A percentile compares a stretch with the other conserved stretches of the same genome.
Evolutionary conservation across 1,140 invertebrate species (phyloP).

Genomic region (Centruroides sculpturatus): DNA sequence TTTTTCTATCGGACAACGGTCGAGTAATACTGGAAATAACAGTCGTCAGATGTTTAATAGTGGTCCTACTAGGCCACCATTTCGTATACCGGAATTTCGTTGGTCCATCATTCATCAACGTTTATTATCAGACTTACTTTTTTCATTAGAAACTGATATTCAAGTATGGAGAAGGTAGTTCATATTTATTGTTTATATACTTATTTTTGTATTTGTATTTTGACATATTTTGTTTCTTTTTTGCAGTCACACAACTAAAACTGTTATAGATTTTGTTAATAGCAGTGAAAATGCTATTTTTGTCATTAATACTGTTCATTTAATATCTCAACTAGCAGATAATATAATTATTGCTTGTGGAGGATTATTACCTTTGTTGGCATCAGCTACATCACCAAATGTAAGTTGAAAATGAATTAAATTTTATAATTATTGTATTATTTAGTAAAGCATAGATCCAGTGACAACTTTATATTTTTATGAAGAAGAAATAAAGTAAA

Average conservation of each 20-base stretch:
- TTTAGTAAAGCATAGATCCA: too few relatives aligned
- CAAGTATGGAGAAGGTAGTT: constrained; percentile 68
- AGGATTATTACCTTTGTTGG: constrained; percentile 85
- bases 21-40: constrained; percentile 1
- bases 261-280: constrained; percentile 95
- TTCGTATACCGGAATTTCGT: constrained; percentile 97
- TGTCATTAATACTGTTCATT: constrained; percentile 96
- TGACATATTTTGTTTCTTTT: constrained; percentile 8
- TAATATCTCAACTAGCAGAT: constrained; percentile 96
- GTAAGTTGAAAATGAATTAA: constrained; percentile 42
- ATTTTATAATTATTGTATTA: too few relatives aligned
- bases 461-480: too few relatives aligned
- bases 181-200: neutral
- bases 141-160: constrained; percentile 93
- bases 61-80: constrained; percentile 50
- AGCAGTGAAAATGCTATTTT: constrained; percentile 96
- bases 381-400: constrained; percentile 95
- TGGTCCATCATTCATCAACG: constrained; percentile 99
- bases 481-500: too few relatives aligned
- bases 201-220: neutral
- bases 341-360: constrained; percentile 98
- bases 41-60: constrained; percentile 13
- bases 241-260: constrained; percentile 82
- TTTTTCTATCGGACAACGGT: constrained; percentile 6
- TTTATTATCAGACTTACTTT: constrained; percentile 88